A percentile compares a stretch with the other conserved stretches of the same genome.
Evolutionary conservation across 1,140 invertebrate species (phyloP).

Genomic region (Meloidogyne exigua): DNA sequence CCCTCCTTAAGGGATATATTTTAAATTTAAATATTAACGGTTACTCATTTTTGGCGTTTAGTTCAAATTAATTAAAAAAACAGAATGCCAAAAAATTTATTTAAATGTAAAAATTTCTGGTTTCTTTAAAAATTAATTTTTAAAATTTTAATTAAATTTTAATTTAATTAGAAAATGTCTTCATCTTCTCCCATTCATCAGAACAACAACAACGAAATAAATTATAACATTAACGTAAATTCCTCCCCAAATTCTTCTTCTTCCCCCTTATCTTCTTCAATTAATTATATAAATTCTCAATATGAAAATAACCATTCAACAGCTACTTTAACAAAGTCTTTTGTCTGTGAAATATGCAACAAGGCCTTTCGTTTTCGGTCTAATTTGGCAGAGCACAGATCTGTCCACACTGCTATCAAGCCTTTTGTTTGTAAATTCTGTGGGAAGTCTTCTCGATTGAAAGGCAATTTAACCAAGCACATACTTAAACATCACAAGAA

Average conservation of each 20-base stretch:
- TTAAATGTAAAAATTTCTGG: too few species aligned
- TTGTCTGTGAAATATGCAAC: constrained; percentile 63
- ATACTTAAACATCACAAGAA: constrained; percentile 63
- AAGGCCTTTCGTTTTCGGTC: constrained; percentile 64
- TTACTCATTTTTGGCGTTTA: too few species aligned
- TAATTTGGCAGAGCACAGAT: constrained; percentile 62
- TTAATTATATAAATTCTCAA: background rate
- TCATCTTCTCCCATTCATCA: too few species aligned
- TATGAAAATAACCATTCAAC: background rate
- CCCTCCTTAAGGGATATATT: too few species aligned
- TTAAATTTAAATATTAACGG: too few species aligned
- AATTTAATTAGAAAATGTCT: background rate
- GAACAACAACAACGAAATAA: too few species aligned
- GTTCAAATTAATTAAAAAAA: too few species aligned
- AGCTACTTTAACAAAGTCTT: constrained; percentile 33
- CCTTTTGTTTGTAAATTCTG: constrained; percentile 63
- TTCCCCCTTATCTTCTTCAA: background rate
- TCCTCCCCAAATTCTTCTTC: background rate
- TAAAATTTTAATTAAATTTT: too few species aligned
- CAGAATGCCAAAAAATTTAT: too few species aligned
- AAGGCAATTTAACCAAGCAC: constrained; percentile 63
- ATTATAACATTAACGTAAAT: too few species aligned
- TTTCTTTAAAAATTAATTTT: too few species aligned
- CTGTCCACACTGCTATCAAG: constrained; percentile 59
- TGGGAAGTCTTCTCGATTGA: constrained; percentile 56